A percentile compares a stretch with the other conserved stretches of the same genome.
Conservation (phyloP, 2,113 vertebrate genomes). For the Catharus fuscescens region DNA sequence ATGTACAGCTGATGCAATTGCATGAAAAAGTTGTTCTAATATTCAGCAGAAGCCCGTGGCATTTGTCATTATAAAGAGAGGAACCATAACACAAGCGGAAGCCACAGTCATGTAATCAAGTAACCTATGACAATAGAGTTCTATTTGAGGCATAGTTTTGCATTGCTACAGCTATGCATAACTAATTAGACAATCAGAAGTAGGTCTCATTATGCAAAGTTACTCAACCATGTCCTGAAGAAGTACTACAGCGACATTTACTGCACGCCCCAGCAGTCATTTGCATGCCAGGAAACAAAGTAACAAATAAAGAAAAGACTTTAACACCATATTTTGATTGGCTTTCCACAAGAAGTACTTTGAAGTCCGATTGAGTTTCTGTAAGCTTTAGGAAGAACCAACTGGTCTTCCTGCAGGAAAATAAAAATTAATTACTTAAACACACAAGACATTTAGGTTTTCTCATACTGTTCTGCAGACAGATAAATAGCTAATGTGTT, state of each 20-base stretch:
- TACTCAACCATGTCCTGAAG: constrained; percentile 43
- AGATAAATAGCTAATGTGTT: neutral
- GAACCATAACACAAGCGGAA: neutral
- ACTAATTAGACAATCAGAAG: constrained; percentile 64
- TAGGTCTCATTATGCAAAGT: constrained; percentile 58
- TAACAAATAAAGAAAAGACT: constrained; percentile 1
- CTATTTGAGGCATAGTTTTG: constrained; percentile 47
- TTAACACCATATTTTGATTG: neutral
- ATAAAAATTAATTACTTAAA: neutral
- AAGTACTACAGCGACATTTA: constrained; percentile 29
- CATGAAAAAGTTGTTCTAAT: neutral
- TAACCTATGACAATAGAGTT: constrained; percentile 42
- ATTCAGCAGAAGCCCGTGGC: neutral
- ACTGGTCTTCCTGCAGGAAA: neutral
- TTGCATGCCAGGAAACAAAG: constrained; percentile 19
- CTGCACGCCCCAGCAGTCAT: constrained; percentile 9
- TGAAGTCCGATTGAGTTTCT: neutral
- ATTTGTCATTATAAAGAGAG: neutral
- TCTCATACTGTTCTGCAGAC: neutral
- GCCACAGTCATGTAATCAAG: constrained; percentile 25
- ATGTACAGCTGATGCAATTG: neutral
- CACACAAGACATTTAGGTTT: neutral
- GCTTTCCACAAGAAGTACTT: neutral
- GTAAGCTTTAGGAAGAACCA: neutral
- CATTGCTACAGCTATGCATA: constrained; percentile 35